These are phyloP conservation scores for Paramisgurnus dabryanus DNA, from an alignment of 2,113 vertebrate species.

Conservation along the genomic window DNA sequence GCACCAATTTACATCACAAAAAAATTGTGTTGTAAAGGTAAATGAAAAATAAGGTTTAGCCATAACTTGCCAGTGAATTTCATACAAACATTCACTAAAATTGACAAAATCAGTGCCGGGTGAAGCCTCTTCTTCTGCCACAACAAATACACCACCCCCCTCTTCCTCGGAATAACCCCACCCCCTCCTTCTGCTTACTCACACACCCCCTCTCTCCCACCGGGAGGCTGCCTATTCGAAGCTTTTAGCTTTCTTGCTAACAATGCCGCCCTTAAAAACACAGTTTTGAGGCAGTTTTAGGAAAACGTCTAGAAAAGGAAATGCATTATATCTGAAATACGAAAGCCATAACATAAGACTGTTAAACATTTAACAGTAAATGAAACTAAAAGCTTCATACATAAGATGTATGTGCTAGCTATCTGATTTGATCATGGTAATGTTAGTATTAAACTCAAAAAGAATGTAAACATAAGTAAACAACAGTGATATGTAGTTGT, in stretches of 20 bases:
- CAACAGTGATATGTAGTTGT: not conserved
- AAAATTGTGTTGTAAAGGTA: not conserved
- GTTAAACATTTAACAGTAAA: not conserved
- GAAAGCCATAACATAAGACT: not conserved
- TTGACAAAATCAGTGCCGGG: not conserved
- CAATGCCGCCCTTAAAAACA: conserved; percentile 60
- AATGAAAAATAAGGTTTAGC: not conserved
- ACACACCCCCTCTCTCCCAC: conserved; percentile 57
- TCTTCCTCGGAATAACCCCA: conserved; percentile 56
- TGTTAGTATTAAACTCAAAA: too few relatives aligned
- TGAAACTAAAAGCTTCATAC: not conserved
- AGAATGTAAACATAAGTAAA: not conserved
- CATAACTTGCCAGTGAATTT: too few relatives aligned
- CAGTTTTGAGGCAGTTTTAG: conserved; percentile 32
- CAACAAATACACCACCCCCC: conserved; percentile 59
- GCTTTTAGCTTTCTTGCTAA: conserved; percentile 65
- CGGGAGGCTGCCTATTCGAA: conserved; percentile 64
- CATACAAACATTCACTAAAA: not conserved
- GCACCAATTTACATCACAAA: too few relatives aligned
- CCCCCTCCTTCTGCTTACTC: conserved; percentile 53
- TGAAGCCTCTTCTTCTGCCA: conserved; percentile 48
- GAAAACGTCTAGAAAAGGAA: conserved; percentile 26
- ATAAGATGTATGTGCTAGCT: too few relatives aligned
- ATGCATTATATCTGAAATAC: not conserved
- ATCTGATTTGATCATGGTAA: too few relatives aligned